These are phyloP conservation scores for Microtus richardsoni DNA, from an alignment of 2,113 vertebrate genomes.

Conservation along the genomic window DNA sequence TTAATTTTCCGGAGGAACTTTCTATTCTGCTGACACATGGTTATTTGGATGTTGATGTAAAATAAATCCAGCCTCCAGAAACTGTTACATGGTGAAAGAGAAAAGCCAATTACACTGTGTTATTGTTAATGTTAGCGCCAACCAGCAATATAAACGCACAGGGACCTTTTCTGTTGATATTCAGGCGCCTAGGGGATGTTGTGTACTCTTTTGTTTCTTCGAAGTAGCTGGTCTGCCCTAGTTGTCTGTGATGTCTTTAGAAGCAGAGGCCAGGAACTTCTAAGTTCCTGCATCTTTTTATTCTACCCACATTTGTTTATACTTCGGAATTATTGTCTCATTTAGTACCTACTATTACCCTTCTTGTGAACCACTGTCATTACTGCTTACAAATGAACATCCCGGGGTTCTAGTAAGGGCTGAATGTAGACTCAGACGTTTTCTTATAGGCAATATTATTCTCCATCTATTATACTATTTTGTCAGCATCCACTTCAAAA, in stretches of 20 bases:
- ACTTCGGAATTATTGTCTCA: background rate
- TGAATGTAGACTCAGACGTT: background rate
- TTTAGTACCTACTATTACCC: background rate
- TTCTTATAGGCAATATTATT: background rate
- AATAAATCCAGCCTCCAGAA: background rate
- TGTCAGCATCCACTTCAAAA: background rate
- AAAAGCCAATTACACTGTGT: background rate
- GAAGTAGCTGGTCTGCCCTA: background rate
- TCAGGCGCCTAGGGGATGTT: background rate
- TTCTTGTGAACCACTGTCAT: background rate
- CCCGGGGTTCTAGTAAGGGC: background rate
- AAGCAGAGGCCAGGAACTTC: background rate
- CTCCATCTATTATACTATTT: background rate
- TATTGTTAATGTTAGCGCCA: background rate
- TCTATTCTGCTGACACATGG: background rate
- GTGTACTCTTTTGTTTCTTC: background rate
- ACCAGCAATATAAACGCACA: background rate
- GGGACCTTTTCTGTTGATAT: background rate
- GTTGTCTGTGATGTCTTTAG: background rate
- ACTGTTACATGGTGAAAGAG: background rate
- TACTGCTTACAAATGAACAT: background rate
- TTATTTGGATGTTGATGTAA: background rate
- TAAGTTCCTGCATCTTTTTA: background rate
- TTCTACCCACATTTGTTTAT: background rate
- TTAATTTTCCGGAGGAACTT: background rate